These are phyloP conservation scores for Nesidiocoris tenuis DNA, from an alignment of 2,888 invertebrate genomes.

Conservation along the genomic window DNA sequence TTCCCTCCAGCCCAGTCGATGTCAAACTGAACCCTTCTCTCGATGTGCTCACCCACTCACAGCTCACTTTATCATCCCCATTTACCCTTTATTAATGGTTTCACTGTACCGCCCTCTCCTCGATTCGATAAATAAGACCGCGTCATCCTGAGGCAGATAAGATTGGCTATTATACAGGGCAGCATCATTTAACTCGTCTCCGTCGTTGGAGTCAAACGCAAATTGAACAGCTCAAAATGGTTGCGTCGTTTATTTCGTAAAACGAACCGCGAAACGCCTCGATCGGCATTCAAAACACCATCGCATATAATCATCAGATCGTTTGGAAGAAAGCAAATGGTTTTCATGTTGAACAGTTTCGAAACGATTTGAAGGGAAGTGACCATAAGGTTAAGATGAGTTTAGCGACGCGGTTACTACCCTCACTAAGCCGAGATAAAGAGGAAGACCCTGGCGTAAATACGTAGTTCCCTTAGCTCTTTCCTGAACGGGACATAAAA, in stretches of 20 bases:
- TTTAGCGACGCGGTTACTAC: neutral
- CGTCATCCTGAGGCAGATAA: too few relatives aligned
- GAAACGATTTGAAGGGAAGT: neutral
- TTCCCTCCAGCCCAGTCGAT: too few relatives aligned
- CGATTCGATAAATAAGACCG: too few relatives aligned
- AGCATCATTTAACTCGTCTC: too few relatives aligned
- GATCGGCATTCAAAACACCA: neutral
- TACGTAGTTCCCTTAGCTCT: neutral
- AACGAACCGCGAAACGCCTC: neutral
- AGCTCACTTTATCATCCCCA: too few relatives aligned
- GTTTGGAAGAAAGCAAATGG: neutral
- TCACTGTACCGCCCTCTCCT: too few relatives aligned
- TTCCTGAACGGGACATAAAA: neutral
- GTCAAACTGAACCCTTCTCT: too few relatives aligned
- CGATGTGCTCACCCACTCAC: too few relatives aligned
- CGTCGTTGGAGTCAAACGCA: too few relatives aligned
- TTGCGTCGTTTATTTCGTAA: neutral
- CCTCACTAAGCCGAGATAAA: neutral
- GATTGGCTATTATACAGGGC: too few relatives aligned
- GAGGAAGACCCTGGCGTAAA: neutral
- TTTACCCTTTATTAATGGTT: too few relatives aligned
- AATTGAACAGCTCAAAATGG: neutral
- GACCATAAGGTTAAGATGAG: neutral
- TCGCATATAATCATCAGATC: neutral
- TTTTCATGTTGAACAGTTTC: neutral